phyloP scores from a whole-genome alignment of 1,140 invertebrate genomes.

The Rhopalosiphum padi region DNA sequence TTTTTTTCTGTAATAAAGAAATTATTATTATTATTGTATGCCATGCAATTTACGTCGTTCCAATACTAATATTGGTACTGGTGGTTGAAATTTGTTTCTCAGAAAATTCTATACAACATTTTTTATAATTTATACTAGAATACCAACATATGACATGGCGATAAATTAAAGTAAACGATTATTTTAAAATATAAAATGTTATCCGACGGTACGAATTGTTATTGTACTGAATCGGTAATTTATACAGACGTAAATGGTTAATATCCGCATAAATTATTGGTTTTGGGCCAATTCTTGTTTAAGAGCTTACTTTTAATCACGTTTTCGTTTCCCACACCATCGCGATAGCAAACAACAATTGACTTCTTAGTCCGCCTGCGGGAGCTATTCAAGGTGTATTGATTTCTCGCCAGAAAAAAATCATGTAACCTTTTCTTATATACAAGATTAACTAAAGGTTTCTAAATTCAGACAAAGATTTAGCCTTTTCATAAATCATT shows the following conservation, averaged over 20 bases:
- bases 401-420: not conserved
- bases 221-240: not conserved
- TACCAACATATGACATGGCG: not conserved
- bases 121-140: not conserved
- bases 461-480: not conserved
- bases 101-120: not conserved
- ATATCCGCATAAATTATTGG: not conserved
- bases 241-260: not conserved
- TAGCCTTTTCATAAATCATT: not conserved
- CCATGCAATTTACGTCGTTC: not conserved
- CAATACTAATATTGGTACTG: not conserved
- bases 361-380: not conserved
- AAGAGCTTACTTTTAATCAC: conserved; percentile 4
- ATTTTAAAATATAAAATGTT: conserved; percentile 19
- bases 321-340: not conserved
- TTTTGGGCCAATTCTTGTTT: not conserved
- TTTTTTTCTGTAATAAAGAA: not conserved
- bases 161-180: not conserved
- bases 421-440: not conserved
- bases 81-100: not conserved
- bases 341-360: not conserved
- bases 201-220: not conserved
- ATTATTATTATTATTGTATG: not conserved
- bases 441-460: not conserved
- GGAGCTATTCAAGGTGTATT: not conserved